Evolutionary conservation across 2,888 invertebrate species (phyloP).

Genomic region (Leucophenga montana): DNA sequence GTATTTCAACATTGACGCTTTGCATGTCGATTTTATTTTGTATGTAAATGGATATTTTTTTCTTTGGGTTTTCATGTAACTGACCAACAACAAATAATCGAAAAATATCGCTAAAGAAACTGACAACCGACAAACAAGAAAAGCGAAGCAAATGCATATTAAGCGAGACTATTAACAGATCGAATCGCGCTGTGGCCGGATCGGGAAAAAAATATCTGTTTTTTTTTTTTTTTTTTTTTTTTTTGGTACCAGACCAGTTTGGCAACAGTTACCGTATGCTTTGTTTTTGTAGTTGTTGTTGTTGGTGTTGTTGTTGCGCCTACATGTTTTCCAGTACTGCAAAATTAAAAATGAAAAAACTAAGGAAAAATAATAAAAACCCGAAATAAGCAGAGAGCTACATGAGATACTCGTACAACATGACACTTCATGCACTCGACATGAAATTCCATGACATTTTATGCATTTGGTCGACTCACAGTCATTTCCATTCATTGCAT

Average conservation of each 20-base stretch:
- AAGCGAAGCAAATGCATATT: conserved; percentile 11
- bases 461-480: conserved; percentile 1
- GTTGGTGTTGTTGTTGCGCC: conserved; percentile 18
- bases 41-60: conserved; percentile 10
- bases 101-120: conserved; percentile 7
- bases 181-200: neutral
- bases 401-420: conserved; percentile 9
- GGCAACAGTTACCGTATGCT: neutral
- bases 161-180: conserved; percentile 19
- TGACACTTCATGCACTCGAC: conserved; percentile 20
- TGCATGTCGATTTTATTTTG: conserved; percentile 4
- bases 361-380: neutral
- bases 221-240: neutral
- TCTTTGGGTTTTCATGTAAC: conserved; percentile 12
- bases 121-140: conserved; percentile 8
- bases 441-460: conserved; percentile 9
- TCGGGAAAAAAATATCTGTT: neutral
- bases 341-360: neutral
- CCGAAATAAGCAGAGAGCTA: neutral
- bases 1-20: conserved; percentile 2
- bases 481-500: conserved; percentile 1
- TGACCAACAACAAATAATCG: conserved; percentile 4
- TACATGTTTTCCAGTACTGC: neutral
- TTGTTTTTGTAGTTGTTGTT: neutral
- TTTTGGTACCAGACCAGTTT: too few relatives aligned